Evolutionary conservation across 2,113 vertebrate genomes (phyloP).

Genomic region (Danionella cerebrum): DNA sequence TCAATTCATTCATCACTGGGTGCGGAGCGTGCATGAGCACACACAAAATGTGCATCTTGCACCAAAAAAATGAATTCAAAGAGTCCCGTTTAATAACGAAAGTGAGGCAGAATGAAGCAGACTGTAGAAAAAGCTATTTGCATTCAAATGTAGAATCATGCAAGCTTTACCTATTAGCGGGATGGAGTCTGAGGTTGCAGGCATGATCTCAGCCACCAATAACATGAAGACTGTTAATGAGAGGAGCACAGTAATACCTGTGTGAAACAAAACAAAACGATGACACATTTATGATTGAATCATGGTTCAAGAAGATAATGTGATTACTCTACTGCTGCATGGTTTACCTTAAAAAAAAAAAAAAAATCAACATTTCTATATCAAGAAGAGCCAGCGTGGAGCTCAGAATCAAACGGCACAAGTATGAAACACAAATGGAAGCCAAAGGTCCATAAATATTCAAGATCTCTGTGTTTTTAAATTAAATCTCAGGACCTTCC

Average conservation of each 20-base stretch:
- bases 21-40: background rate
- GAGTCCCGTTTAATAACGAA: background rate
- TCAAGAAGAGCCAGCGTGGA: no score
- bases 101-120: background rate
- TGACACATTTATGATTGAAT: background rate
- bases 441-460: no score
- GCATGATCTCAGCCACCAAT: constrained; percentile 52
- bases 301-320: background rate
- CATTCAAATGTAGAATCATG: background rate
- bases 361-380: no score
- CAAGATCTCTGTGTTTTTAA: no score
- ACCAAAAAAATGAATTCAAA: background rate
- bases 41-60: background rate
- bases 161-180: constrained; percentile 48
- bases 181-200: constrained; percentile 52
- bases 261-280: background rate
- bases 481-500: no score
- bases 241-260: constrained; percentile 50
- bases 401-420: no score
- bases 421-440: no score
- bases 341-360: no score
- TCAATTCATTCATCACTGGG: background rate
- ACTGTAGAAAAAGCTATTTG: background rate
- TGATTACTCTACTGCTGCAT: background rate
- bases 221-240: constrained; percentile 54